A percentile compares a stretch with the other conserved stretches of the same genome.
These are phyloP conservation scores for Zosterops pallidus DNA, from an alignment of 2,113 vertebrate species.

Conservation along the genomic window DNA sequence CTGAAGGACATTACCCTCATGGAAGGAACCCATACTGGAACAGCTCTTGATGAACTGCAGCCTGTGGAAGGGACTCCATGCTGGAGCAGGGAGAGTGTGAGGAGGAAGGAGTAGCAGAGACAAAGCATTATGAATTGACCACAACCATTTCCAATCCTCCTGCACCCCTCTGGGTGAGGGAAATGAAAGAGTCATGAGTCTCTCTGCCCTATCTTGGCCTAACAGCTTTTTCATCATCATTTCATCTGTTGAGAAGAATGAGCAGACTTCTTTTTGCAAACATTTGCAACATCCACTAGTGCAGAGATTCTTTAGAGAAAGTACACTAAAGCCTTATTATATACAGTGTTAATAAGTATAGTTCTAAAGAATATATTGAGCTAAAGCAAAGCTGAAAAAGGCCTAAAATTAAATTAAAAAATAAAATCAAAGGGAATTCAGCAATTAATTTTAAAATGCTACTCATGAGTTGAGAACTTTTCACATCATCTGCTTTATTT, in stretches of 20 bases:
- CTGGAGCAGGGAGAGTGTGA: not conserved
- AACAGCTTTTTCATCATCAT: not conserved
- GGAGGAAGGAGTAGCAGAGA: not conserved
- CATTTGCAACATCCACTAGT: not conserved
- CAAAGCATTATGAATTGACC: not conserved
- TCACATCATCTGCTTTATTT: slow-evolving; percentile 38
- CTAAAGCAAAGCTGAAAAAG: not conserved
- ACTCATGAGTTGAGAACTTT: not conserved
- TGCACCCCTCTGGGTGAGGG: rapidly evolving
- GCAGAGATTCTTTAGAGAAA: not conserved
- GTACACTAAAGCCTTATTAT: not conserved
- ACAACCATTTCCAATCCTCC: not conserved
- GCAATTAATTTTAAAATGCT: not conserved
- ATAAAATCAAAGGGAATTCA: slow-evolving; percentile 41
- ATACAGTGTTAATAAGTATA: not conserved
- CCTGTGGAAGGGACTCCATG: not conserved
- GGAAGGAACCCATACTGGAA: not conserved
- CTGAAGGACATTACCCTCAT: not conserved
- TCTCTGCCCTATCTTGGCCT: not conserved
- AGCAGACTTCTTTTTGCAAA: not conserved
- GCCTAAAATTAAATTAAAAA: slow-evolving; percentile 57
- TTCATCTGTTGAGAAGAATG: not conserved
- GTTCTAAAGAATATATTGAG: not conserved
- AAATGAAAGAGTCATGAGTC: not conserved
- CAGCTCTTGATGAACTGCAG: not conserved